A percentile compares a stretch with the other conserved stretches of the same genome.
These are phyloP conservation scores for Acanthochromis polyacanthus DNA, from an alignment of 2,113 vertebrate species.

Conservation along the genomic window DNA sequence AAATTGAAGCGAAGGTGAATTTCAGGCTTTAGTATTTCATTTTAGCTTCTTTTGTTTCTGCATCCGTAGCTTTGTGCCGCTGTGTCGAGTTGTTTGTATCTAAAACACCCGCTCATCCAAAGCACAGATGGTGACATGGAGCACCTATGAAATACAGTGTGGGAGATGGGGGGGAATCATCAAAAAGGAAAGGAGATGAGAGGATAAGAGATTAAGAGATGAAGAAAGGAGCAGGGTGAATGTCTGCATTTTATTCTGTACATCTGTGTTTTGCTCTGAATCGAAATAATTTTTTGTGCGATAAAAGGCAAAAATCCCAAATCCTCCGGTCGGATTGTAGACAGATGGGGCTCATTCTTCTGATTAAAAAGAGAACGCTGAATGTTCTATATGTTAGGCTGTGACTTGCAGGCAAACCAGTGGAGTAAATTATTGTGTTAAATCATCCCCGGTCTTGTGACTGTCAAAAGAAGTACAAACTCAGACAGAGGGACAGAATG, in stretches of 20 bases:
- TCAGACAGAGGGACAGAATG: conserved; percentile 58
- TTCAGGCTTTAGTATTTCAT: not conserved
- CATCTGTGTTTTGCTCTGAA: conserved; percentile 35
- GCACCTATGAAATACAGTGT: conserved; percentile 62
- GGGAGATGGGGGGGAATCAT: conserved; percentile 33
- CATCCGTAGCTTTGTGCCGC: conserved; percentile 22
- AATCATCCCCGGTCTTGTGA: conserved; percentile 58
- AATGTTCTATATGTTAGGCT: conserved; percentile 22
- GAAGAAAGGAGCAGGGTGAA: conserved; percentile 19
- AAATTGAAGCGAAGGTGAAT: not conserved
- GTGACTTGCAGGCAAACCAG: conserved; percentile 44
- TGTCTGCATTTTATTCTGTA: conserved; percentile 46
- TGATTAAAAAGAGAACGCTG: conserved; percentile 56
- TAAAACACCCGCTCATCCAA: conserved; percentile 39
- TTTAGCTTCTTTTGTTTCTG: conserved; percentile 4
- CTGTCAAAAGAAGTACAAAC: conserved; percentile 41
- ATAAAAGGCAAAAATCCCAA: conserved; percentile 6
- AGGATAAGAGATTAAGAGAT: conserved; percentile 72
- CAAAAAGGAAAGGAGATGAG: conserved; percentile 56
- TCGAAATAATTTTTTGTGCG: conserved; percentile 36
- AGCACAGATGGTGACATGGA: conserved; percentile 67
- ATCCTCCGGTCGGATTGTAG: conserved; percentile 6
- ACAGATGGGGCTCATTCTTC: conserved; percentile 65
- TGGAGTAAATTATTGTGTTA: conserved; percentile 55
- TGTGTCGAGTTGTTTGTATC: conserved; percentile 43